These are phyloP conservation scores for Rhea americana DNA, from an alignment of 2,113 vertebrate genomes.

Conservation along the genomic window DNA sequence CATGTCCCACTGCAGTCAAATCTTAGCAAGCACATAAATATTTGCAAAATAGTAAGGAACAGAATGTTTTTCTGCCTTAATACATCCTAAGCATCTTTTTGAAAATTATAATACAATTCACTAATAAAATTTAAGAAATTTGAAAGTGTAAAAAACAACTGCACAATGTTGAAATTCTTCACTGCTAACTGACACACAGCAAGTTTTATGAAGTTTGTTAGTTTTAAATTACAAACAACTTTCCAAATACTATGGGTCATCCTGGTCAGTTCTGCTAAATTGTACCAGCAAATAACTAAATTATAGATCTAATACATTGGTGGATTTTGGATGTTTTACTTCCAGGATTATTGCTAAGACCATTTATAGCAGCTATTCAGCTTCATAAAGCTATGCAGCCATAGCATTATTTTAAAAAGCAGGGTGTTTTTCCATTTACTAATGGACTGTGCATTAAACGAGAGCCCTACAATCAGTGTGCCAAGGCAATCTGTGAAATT, in stretches of 20 bases:
- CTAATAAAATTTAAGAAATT: background rate
- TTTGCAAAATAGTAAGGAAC: background rate
- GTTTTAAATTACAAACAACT: slow-evolving; percentile 3
- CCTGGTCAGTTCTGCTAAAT: slow-evolving; percentile 20
- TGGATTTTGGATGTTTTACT: slow-evolving; percentile 45
- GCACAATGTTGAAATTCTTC: background rate
- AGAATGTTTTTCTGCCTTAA: background rate
- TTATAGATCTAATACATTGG: background rate
- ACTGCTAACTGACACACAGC: background rate
- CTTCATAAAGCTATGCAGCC: background rate
- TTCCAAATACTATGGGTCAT: background rate
- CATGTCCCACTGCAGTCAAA: background rate
- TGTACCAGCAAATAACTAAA: slow-evolving; percentile 56
- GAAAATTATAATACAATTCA: background rate
- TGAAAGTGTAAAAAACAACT: background rate
- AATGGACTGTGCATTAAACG: background rate
- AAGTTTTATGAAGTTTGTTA: background rate
- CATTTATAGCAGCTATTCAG: background rate
- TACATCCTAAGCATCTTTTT: background rate
- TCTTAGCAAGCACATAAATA: background rate
- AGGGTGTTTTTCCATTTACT: background rate
- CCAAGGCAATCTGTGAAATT: slow-evolving; percentile 18
- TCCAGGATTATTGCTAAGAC: background rate
- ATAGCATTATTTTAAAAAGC: background rate
- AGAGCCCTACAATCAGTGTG: background rate